These are phyloP conservation scores for Porites cylindrica DNA, from an alignment of 92 coral and sea anemone species.

Conservation along the genomic window DNA sequence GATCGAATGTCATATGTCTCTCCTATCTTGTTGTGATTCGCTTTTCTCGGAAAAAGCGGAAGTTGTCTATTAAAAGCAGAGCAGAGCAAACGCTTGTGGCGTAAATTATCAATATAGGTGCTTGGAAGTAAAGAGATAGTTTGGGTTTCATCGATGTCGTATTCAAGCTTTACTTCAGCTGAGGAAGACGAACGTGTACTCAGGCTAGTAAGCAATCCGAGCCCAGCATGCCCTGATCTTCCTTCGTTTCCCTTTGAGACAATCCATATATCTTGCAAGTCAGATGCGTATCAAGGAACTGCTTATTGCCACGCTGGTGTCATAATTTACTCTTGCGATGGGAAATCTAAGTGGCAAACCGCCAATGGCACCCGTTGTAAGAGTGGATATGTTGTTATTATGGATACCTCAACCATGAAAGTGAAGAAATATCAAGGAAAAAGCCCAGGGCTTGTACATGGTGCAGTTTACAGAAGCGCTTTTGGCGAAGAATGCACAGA, in stretches of 20 bases:
- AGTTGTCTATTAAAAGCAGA: too few relatives aligned
- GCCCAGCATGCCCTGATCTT: not conserved
- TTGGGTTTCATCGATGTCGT: too few relatives aligned
- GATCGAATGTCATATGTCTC: too few relatives aligned
- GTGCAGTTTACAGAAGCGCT: constrained; percentile 11
- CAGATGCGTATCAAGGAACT: not conserved
- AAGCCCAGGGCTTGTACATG: not conserved
- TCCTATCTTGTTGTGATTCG: too few relatives aligned
- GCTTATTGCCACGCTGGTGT: constrained; percentile 26
- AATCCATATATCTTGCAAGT: not conserved
- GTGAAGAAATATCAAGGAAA: not conserved
- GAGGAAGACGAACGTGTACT: too few relatives aligned
- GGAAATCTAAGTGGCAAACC: constrained; percentile 37
- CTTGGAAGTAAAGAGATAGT: too few relatives aligned
- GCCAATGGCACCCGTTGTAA: constrained; percentile 47
- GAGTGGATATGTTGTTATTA: constrained; percentile 49
- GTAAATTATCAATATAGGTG: too few relatives aligned
- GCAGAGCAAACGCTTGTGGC: too few relatives aligned
- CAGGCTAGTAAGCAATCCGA: too few relatives aligned
- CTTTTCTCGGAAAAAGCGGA: too few relatives aligned
- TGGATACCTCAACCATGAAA: not conserved
- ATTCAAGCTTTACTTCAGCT: too few relatives aligned
- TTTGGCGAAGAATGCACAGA: constrained; percentile 5
- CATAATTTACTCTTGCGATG: constrained; percentile 36
- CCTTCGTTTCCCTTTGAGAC: not conserved